Evolutionary conservation across 2,888 invertebrate species (phyloP).

Genomic region (Noctua comes): DNA sequence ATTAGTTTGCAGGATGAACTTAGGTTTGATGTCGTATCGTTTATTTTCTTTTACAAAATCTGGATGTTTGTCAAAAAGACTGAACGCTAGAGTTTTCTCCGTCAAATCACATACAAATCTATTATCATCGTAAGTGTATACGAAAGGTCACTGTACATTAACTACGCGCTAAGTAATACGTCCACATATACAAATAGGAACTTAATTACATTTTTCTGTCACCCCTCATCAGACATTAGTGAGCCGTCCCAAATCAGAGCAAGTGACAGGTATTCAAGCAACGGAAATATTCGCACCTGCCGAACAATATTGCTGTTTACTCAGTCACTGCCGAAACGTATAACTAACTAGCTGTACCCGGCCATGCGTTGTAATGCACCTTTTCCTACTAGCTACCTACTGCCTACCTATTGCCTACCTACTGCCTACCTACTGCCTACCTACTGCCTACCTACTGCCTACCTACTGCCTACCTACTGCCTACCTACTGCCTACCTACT

Average conservation of each 20-base stretch:
- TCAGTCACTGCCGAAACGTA: constrained; percentile 10
- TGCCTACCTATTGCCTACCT: no score
- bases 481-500: no score
- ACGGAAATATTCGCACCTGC: constrained; percentile 8
- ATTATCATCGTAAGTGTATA: no score
- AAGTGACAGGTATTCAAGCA: constrained; percentile 37
- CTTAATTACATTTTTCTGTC: constrained; percentile 25
- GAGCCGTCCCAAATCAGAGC: constrained; percentile 17
- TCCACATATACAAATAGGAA: neutral
- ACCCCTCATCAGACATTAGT: constrained; percentile 8
- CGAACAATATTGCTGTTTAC: constrained; percentile 26
- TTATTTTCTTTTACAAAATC: neutral
- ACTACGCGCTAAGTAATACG: neutral
- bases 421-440: no score
- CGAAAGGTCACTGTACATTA: neutral
- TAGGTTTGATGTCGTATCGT: neutral
- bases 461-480: no score
- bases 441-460: no score
- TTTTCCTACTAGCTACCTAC: no score
- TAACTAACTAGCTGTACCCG: constrained; percentile 8
- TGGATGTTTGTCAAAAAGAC: neutral
- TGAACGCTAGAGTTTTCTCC: neutral
- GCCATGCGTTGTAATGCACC: no score
- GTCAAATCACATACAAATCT: neutral
- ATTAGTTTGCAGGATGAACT: neutral